These are phyloP conservation scores for Netelia inedita DNA, from an alignment of 2,888 invertebrate species.

Conservation along the genomic window DNA sequence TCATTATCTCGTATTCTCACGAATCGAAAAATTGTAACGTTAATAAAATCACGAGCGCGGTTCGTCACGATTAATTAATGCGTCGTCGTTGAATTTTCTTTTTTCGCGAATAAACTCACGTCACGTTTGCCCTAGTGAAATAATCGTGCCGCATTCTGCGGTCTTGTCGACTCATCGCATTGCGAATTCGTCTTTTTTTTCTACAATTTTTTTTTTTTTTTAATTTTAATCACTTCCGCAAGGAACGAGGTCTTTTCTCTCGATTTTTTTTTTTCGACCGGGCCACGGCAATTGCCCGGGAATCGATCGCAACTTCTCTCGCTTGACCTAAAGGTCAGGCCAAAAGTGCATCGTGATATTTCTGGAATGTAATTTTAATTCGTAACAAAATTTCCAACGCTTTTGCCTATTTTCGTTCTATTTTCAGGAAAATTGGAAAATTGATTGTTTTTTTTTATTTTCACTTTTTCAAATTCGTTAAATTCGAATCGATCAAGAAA, in stretches of 20 bases:
- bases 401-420: too few species aligned
- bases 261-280: background rate
- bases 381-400: too few species aligned
- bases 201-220: conserved; percentile 1
- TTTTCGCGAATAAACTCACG: conserved; percentile 1
- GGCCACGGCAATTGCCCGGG: background rate
- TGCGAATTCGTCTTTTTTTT: background rate
- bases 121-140: conserved; percentile 52
- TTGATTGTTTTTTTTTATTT: too few species aligned
- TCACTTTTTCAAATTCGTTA: too few species aligned
- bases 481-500: too few species aligned
- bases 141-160: conserved; percentile 42
- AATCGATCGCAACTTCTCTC: background rate
- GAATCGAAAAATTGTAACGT: conserved; percentile 43
- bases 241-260: conserved; percentile 18
- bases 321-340: conserved; percentile 51
- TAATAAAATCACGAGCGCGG: conserved; percentile 30
- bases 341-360: conserved; percentile 6
- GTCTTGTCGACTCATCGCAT: conserved; percentile 10
- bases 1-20: conserved; percentile 20
- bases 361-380: background rate
- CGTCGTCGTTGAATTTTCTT: too few species aligned
- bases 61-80: conserved; percentile 36
- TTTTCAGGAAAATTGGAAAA: too few species aligned
- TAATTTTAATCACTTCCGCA: conserved; percentile 2